Evolutionary conservation across 2,888 invertebrate genomes (phyloP).

Genomic region (Drosophila setosimentum): DNA sequence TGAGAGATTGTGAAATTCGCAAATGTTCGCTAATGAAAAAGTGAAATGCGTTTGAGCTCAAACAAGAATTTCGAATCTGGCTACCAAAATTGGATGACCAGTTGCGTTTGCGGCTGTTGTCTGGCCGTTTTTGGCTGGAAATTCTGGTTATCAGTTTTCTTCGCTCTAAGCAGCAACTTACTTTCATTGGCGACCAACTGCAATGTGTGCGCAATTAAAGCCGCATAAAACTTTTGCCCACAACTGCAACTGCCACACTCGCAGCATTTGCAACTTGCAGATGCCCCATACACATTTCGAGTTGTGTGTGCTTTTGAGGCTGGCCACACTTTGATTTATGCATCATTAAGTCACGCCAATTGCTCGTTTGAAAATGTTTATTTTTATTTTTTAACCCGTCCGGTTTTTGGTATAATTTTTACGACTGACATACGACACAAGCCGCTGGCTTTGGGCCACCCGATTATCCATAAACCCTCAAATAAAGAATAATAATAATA

Average conservation of each 20-base stretch:
- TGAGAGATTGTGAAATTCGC: constrained; percentile 51
- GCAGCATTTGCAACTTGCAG: background rate
- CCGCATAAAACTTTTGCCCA: constrained; percentile 31
- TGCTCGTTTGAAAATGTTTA: constrained; percentile 67
- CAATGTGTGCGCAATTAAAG: constrained; percentile 64
- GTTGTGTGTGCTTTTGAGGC: constrained; percentile 9
- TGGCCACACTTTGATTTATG: constrained; percentile 70
- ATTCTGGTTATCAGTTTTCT: constrained; percentile 77
- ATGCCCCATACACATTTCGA: constrained; percentile 20
- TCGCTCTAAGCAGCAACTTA: constrained; percentile 47
- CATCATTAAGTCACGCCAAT: constrained; percentile 81
- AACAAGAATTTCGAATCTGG: constrained; percentile 57
- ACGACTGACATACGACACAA: constrained; percentile 55
- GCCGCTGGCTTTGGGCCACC: constrained; percentile 77
- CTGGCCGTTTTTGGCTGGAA: constrained; percentile 63
- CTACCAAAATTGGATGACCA: constrained; percentile 53
- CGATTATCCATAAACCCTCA: constrained; percentile 46
- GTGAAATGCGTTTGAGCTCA: constrained; percentile 48
- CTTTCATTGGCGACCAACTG: constrained; percentile 64
- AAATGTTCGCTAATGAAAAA: constrained; percentile 47
- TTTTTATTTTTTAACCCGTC: constrained; percentile 32
- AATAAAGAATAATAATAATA: constrained; percentile 1
- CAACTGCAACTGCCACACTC: constrained; percentile 4
- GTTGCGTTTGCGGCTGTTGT: constrained; percentile 11
- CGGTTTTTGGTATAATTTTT: constrained; percentile 60